Conservation (phyloP, 2,113 vertebrate genomes). For the Sorex fumeus region DNA sequence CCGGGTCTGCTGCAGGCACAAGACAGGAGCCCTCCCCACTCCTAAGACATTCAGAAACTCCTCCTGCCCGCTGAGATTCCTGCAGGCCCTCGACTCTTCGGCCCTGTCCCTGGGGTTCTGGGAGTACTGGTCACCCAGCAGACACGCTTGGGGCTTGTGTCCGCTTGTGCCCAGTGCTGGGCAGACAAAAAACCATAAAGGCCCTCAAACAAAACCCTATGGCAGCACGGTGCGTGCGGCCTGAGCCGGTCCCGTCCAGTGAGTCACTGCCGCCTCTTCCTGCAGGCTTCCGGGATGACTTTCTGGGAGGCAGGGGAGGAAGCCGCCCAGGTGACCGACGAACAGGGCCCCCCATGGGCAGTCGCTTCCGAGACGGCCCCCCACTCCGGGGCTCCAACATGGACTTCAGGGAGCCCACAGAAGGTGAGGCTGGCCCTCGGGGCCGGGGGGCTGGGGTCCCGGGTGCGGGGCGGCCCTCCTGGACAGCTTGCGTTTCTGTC, state of each 20-base stretch:
- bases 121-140: background rate
- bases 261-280: conserved; percentile 15
- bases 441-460: background rate
- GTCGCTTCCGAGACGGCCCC: conserved; percentile 95
- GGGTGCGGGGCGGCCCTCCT: no score
- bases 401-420: conserved; percentile 99
- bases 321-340: conserved; percentile 94
- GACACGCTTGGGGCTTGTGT: background rate
- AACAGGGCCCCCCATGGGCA: conserved; percentile 88
- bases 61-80: no score
- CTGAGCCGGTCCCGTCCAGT: background rate
- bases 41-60: no score
- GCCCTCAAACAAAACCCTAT: background rate
- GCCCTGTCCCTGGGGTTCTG: no score
- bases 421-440: conserved; percentile 87
- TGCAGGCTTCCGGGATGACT: conserved; percentile 96
- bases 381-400: conserved; percentile 92
- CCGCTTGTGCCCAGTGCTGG: background rate
- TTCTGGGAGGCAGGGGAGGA: conserved; percentile 94
- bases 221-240: background rate
- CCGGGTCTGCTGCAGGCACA: no score
- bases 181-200: conserved; percentile 1
- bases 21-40: no score
- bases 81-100: no score
- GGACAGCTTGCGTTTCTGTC: conserved; percentile 22